phyloP scores from a whole-genome alignment of 2,797 vertebrate genomes.

The Sebastes jordani region DNA sequence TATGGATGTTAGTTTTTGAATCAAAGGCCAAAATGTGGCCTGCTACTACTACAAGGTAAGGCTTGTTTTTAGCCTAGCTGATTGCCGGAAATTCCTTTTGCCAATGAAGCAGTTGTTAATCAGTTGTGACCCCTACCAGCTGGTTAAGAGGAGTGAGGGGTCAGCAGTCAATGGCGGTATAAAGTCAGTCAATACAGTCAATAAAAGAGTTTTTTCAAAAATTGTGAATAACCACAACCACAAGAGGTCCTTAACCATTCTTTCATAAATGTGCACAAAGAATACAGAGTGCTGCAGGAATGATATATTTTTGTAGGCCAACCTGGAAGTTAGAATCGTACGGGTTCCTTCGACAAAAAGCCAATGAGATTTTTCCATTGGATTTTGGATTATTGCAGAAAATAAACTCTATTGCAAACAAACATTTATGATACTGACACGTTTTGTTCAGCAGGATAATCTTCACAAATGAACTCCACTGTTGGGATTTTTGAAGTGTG shows the following conservation, averaged over 20 bases:
- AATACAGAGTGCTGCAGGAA: no score
- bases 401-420: no score
- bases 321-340: fast-evolving
- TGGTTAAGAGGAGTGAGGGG: neutral
- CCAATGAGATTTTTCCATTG: no score
- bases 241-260: neutral
- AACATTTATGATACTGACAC: no score
- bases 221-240: neutral
- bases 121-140: neutral
- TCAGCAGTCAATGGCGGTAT: neutral
- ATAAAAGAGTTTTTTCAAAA: neutral
- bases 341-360: no score
- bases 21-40: no score
- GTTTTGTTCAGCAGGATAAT: no score
- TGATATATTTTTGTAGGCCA: no score
- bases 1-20: neutral
- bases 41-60: neutral
- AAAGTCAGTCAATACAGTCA: neutral
- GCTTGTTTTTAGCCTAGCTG: neutral
- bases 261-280: neutral
- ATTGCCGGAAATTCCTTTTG: neutral
- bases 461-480: no score
- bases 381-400: no score
- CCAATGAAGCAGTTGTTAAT: neutral
- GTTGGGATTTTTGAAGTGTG: no score